Conservation (phyloP, 2,888 invertebrate genomes). For the Petrolisthes manimaculis region DNA sequence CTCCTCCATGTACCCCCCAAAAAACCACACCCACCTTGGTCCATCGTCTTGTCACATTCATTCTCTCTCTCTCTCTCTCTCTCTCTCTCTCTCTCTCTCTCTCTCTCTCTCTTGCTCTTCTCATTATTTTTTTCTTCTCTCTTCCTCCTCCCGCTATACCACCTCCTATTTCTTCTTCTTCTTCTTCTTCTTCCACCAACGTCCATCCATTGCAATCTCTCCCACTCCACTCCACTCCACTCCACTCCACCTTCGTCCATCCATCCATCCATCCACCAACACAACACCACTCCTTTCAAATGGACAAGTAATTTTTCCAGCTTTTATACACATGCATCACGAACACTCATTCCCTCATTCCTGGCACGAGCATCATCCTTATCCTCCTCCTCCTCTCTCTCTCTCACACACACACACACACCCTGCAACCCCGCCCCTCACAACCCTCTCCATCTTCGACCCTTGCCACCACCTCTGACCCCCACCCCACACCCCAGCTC, state of each 20-base stretch:
- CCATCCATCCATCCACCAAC: no score
- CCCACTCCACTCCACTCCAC: no score
- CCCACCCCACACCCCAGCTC: neutral
- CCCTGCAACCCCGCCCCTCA: neutral
- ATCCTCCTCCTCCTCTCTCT: neutral
- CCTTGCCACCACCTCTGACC: neutral
- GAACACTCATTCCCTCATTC: no score
- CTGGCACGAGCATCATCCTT: neutral
- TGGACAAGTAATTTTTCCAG: no score
- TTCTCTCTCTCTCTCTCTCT: neutral
- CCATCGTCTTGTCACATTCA: neutral
- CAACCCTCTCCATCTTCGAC: neutral
- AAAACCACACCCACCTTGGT: neutral
- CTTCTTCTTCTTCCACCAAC: neutral
- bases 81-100: conserved; percentile 5
- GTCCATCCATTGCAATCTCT: neutral
- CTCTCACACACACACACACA: neutral
- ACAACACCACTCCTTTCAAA: no score
- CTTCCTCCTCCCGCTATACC: neutral
- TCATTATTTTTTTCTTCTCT: neutral
- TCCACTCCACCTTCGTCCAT: no score
- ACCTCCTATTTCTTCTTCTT: neutral
- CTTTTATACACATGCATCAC: no score
- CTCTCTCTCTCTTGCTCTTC: neutral
- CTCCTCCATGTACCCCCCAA: neutral